A percentile compares a stretch with the other conserved stretches of the same genome.
Conservation (phyloP, 2,113 vertebrate genomes). For the Gambusia affinis region DNA sequence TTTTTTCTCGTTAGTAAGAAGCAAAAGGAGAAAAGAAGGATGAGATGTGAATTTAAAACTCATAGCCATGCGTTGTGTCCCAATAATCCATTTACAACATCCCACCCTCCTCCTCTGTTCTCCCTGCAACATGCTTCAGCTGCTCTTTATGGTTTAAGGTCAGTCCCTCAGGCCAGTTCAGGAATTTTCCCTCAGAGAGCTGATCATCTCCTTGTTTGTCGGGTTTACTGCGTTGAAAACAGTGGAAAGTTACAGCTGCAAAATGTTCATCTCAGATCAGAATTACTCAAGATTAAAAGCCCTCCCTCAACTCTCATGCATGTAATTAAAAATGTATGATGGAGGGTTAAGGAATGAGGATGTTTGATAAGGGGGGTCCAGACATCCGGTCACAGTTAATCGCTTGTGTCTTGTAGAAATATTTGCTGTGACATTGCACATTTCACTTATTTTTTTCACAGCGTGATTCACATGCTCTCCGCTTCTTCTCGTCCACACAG, state of each 20-base stretch:
- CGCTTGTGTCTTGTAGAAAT: background rate
- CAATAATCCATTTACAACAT: conserved; percentile 11
- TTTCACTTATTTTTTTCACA: background rate
- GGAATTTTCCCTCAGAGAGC: conserved; percentile 61
- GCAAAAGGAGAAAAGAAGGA: background rate
- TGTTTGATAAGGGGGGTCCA: conserved; percentile 19
- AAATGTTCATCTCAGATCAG: conserved; percentile 47
- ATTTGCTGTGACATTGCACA: background rate
- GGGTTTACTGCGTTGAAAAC: conserved; percentile 41
- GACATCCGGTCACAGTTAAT: conserved; percentile 30
- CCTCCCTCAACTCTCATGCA: conserved; percentile 25
- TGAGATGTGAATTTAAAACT: background rate
- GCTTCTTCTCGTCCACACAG: conserved; percentile 57
- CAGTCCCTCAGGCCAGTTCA: conserved; percentile 28
- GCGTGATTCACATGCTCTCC: background rate
- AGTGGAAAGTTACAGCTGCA: conserved; percentile 43
- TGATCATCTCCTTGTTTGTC: conserved; percentile 45
- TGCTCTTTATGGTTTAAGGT: conserved; percentile 18
- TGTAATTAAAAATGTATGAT: conserved; percentile 43
- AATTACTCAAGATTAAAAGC: conserved; percentile 21
- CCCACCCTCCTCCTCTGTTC: background rate
- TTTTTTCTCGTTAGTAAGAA: background rate
- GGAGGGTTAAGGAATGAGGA: conserved; percentile 32
- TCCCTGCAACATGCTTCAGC: conserved; percentile 12
- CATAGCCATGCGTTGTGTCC: background rate